These are phyloP conservation scores for Tetranychus truncatus DNA, from an alignment of 2,888 invertebrate species.

Conservation along the genomic window DNA sequence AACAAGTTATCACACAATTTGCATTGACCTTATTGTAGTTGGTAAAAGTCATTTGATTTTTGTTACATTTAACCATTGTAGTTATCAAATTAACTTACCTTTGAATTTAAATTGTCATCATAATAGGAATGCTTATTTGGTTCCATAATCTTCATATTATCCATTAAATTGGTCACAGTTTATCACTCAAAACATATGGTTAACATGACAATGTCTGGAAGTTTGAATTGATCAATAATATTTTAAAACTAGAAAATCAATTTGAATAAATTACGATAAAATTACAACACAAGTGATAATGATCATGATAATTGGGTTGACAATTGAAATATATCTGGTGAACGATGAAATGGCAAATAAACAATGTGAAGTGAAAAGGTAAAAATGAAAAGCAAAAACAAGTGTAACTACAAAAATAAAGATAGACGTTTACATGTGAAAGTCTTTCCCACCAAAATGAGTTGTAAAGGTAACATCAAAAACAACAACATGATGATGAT, in stretches of 20 bases:
- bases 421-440: not conserved
- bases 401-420: not conserved
- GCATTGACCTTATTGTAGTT: not conserved
- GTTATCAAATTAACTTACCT: not conserved
- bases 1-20: not conserved
- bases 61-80: not conserved
- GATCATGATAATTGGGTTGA: too few relatives aligned
- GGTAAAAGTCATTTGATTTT: not conserved
- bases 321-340: too few relatives aligned
- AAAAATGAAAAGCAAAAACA: not conserved
- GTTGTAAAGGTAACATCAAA: not conserved
- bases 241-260: not conserved
- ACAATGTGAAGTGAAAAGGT: not conserved
- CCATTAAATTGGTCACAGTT: not conserved
- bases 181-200: not conserved
- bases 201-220: not conserved
- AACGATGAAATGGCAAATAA: not conserved
- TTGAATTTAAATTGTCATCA: not conserved
- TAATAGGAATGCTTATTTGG: not conserved
- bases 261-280: too few relatives aligned
- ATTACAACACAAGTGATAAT: too few relatives aligned
- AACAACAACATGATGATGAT: not conserved
- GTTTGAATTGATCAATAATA: not conserved
- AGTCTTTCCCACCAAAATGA: not conserved
- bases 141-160: not conserved